Evolutionary conservation across 2,113 vertebrate genomes (phyloP).

Genomic region (Atrichornis clamosus): DNA sequence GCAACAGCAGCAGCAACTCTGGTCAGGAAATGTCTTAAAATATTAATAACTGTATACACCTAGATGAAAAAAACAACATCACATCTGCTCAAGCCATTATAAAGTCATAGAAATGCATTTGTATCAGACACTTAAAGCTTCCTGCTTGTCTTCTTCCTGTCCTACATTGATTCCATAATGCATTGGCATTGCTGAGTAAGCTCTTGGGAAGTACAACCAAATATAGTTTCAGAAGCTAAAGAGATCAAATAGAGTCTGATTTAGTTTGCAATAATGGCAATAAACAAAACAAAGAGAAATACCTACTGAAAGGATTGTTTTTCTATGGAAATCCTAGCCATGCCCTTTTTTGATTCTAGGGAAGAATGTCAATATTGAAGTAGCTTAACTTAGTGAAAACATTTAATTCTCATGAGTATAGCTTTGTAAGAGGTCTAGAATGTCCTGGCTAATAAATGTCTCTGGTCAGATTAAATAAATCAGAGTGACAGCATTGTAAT

Average conservation of each 20-base stretch:
- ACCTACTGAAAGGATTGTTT: background rate
- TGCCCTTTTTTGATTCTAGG: background rate
- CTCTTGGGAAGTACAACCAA: background rate
- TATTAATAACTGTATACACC: background rate
- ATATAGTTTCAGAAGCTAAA: background rate
- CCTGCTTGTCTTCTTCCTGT: background rate
- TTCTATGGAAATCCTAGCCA: background rate
- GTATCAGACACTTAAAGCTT: background rate
- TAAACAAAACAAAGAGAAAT: background rate
- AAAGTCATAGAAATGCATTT: background rate
- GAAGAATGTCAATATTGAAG: background rate
- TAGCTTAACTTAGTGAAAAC: slow-evolving; percentile 10
- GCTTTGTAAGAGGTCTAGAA: background rate
- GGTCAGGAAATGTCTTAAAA: background rate
- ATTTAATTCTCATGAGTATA: background rate
- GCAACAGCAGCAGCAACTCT: background rate
- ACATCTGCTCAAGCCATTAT: slow-evolving; percentile 5
- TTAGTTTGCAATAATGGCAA: background rate
- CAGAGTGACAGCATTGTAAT: background rate
- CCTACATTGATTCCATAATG: background rate
- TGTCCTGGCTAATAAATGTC: background rate
- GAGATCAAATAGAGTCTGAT: background rate
- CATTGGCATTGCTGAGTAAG: background rate
- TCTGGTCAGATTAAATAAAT: background rate
- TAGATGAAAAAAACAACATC: background rate